Percentiles rank a stretch among this genome's conserved stretches.
phyloP scores from a whole-genome alignment of 2,888 invertebrate species.

The Dorcus hopei region DNA sequence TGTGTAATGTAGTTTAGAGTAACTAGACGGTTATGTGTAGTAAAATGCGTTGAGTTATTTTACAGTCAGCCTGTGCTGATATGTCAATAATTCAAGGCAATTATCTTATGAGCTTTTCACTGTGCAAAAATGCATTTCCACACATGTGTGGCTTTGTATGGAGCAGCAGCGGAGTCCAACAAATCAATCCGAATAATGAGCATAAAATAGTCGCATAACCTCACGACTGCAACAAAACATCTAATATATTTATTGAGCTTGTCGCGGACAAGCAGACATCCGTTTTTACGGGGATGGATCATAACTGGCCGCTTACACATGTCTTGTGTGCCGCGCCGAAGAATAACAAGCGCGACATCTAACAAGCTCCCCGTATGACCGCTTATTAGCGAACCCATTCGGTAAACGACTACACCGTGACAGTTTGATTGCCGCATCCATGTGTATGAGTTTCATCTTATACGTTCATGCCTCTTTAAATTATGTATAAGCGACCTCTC shows the following conservation, averaged over 20 bases:
- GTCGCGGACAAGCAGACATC: conserved; percentile 32
- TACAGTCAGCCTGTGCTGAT: no score
- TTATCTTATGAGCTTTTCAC: no score
- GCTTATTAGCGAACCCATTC: conserved; percentile 36
- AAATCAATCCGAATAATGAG: conserved; percentile 29
- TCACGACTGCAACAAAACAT: conserved; percentile 32
- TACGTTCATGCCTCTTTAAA: conserved; percentile 11
- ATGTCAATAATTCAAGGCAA: no score
- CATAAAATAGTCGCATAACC: conserved; percentile 22
- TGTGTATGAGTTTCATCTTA: conserved; percentile 30
- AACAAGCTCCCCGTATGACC: conserved; percentile 28
- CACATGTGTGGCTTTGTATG: neutral
- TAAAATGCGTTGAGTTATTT: no score
- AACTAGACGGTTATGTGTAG: no score
- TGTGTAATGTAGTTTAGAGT: no score
- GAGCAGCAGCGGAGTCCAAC: conserved; percentile 14
- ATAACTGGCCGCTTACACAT: conserved; percentile 25
- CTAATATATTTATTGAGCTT: conserved; percentile 38
- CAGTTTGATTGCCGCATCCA: conserved; percentile 38
- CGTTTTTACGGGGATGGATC: conserved; percentile 34
- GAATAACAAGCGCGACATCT: conserved; percentile 35
- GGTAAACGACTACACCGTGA: conserved; percentile 33
- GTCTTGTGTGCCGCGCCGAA: conserved; percentile 30
- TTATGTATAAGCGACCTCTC: conserved; percentile 13
- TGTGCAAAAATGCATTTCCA: no score